Percentiles rank a stretch among this genome's conserved stretches.
These are phyloP conservation scores for Neuroterus valhalla DNA, from an alignment of 1,140 invertebrate genomes.

Conservation along the genomic window DNA sequence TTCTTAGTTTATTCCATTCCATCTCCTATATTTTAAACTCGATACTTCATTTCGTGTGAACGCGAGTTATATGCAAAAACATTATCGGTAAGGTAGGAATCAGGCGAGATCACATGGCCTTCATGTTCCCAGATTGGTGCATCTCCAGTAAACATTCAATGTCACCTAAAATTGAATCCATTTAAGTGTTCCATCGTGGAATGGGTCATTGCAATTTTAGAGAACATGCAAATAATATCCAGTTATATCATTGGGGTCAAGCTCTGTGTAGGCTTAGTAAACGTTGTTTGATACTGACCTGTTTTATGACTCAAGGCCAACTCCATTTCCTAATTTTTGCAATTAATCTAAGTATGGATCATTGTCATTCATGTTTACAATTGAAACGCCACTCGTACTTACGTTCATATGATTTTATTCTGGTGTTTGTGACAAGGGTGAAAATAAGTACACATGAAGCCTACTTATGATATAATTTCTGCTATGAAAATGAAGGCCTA, in stretches of 20 bases:
- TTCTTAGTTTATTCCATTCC: too few species aligned
- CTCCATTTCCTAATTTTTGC: constrained; percentile 60
- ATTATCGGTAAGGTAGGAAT: too few species aligned
- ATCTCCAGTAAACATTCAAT: background rate
- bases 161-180: background rate
- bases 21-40: too few species aligned
- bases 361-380: constrained; percentile 22
- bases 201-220: constrained; percentile 1
- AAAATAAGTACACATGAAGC: too few species aligned
- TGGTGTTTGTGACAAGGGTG: background rate
- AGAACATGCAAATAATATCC: constrained; percentile 10
- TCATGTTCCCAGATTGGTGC: too few species aligned
- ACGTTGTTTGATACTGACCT: constrained; percentile 22
- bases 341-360: constrained; percentile 47
- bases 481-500: too few species aligned
- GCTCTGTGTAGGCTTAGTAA: constrained; percentile 19
- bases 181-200: background rate
- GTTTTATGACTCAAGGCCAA: constrained; percentile 54
- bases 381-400: background rate
- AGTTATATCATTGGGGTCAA: constrained; percentile 28
- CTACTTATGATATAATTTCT: too few species aligned
- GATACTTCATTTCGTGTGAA: too few species aligned
- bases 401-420: background rate
- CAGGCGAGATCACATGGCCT: too few species aligned
- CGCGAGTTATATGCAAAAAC: too few species aligned